These are phyloP conservation scores for Siphlonurus alternatus DNA, from an alignment of 2,888 invertebrate genomes.

Conservation along the genomic window DNA sequence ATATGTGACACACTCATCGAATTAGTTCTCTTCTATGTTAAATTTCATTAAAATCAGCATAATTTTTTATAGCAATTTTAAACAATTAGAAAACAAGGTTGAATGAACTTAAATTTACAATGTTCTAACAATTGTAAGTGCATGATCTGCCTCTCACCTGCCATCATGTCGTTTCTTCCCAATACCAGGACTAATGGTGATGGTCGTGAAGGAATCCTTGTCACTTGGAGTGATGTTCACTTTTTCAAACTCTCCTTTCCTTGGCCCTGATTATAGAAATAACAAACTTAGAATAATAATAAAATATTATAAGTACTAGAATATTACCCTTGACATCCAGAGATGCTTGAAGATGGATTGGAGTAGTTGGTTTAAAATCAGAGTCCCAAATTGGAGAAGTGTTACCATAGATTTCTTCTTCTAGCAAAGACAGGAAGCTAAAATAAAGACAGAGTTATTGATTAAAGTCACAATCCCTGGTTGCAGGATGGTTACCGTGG, in stretches of 20 bases:
- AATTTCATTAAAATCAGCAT: too few relatives aligned
- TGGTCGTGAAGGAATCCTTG: slow-evolving; percentile 48
- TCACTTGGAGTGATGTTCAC: slow-evolving; percentile 42
- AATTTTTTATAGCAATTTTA: too few relatives aligned
- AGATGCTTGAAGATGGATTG: slow-evolving; percentile 36
- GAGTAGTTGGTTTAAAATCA: slow-evolving; percentile 60
- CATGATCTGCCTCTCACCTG: too few relatives aligned
- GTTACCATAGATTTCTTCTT: slow-evolving; percentile 70
- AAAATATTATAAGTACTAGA: slow-evolving; percentile 9
- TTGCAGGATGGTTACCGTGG: slow-evolving; percentile 37
- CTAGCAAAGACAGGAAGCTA: slow-evolving; percentile 72
- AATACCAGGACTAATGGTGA: slow-evolving; percentile 43
- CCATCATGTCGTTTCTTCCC: slow-evolving; percentile 25
- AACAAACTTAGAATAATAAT: slow-evolving; percentile 12
- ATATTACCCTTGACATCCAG: slow-evolving; percentile 36
- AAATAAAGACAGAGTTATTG: slow-evolving; percentile 9
- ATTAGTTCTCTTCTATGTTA: too few relatives aligned
- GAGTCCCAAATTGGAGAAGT: slow-evolving; percentile 90
- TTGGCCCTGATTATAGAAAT: slow-evolving; percentile 18
- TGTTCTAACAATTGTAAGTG: too few relatives aligned
- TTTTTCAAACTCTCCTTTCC: slow-evolving; percentile 47
- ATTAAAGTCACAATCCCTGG: not conserved
- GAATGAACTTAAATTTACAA: too few relatives aligned
- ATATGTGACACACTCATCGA: too few relatives aligned
- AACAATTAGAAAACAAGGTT: too few relatives aligned